phyloP scores from a whole-genome alignment of 2,797 vertebrate species.

The Macroramphosus scolopax region DNA sequence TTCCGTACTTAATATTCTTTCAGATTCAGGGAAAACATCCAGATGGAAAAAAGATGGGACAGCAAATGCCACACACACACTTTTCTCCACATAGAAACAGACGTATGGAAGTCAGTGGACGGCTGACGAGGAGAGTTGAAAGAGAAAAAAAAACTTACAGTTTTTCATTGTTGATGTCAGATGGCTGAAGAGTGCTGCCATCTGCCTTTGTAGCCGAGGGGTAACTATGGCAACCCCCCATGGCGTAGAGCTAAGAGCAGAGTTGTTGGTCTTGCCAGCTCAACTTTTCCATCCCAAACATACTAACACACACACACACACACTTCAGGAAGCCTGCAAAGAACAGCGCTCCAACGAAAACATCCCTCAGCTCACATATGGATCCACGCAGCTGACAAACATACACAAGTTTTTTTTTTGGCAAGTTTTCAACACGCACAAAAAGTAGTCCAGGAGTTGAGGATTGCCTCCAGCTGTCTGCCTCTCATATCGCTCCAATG shows the following conservation, averaged over 20 bases:
- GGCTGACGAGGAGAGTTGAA: too few species aligned
- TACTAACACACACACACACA: conserved; percentile 41
- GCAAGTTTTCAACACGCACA: conserved; percentile 25
- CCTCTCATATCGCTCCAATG: conserved; percentile 24
- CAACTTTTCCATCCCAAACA: conserved; percentile 72
- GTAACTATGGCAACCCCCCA: conserved; percentile 82
- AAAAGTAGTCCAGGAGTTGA: conserved; percentile 26
- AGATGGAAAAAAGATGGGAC: too few species aligned
- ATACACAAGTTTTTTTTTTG: conserved; percentile 5
- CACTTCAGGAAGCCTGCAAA: conserved; percentile 31
- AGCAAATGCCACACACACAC: too few species aligned
- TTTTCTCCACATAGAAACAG: too few species aligned
- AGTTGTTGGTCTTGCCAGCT: conserved; percentile 54
- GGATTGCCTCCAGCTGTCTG: conserved; percentile 39
- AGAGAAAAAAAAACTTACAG: conserved; percentile 56
- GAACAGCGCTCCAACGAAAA: conserved; percentile 25
- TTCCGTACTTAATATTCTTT: neutral
- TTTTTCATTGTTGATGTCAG: conserved; percentile 65
- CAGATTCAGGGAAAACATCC: too few species aligned
- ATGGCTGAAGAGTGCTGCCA: conserved; percentile 49
- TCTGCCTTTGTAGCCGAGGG: conserved; percentile 67
- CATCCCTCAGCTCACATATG: conserved; percentile 34
- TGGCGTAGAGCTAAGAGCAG: conserved; percentile 67
- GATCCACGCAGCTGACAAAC: conserved; percentile 40
- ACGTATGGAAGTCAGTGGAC: too few species aligned